A percentile compares a stretch with the other conserved stretches of the same genome.
phyloP scores from a whole-genome alignment of 1,140 invertebrate genomes.

The Brachionus plicatilis region DNA sequence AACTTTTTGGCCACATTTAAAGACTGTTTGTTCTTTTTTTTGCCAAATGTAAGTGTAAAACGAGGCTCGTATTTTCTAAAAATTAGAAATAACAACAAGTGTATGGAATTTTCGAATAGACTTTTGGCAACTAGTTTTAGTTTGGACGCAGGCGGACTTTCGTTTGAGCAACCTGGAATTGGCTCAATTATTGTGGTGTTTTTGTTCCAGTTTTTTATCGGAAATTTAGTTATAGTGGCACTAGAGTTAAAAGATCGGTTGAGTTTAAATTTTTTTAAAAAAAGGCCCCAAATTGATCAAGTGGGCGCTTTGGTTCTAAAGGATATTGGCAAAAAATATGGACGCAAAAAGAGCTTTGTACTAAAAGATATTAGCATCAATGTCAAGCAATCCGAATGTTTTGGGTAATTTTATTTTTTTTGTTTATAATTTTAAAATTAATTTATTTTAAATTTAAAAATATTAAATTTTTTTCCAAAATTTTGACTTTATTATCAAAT shows the following conservation, averaged over 20 bases:
- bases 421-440: no score
- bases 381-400: not conserved
- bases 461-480: no score
- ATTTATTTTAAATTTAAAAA: no score
- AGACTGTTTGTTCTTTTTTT: not conserved
- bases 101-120: not conserved
- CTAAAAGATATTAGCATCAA: not conserved
- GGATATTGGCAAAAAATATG: constrained; percentile 20
- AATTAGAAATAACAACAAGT: not conserved
- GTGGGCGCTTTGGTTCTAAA: not conserved
- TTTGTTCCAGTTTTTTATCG: constrained; percentile 5
- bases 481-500: no score
- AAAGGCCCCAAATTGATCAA: not conserved
- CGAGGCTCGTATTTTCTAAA: constrained; percentile 1
- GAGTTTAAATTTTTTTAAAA: not conserved
- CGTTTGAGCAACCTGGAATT: constrained; percentile 17
- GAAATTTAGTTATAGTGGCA: not conserved
- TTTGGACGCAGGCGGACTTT: not conserved
- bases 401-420: not conserved
- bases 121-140: not conserved
- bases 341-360: not conserved
- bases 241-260: not conserved
- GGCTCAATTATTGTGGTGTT: not conserved
- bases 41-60: constrained; percentile 26
- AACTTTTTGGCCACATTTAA: not conserved